Evolutionary conservation across 37 sponge, comb jelly and placozoan genomes (phyloP), one percentile per base, ranked within the genome.

Genomic region (Aplysina aerophoba): DNA sequence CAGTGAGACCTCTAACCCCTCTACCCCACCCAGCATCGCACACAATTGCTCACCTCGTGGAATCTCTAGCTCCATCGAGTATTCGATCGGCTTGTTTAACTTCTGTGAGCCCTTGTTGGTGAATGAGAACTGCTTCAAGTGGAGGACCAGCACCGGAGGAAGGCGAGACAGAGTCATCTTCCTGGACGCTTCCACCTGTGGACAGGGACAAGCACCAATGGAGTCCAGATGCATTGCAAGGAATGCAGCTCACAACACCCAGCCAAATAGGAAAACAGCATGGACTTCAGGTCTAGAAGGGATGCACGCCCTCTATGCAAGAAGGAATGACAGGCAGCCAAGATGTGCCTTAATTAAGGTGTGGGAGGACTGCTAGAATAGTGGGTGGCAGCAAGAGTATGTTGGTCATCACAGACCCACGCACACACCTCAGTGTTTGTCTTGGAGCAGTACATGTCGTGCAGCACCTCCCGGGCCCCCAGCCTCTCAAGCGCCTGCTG

Each of bases 81-180:
- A 95, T 17, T 38, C 30, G 37, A 95, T 68, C 22, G 56, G 88
- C 80, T 94, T 97, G n/a, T 35, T n/a, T 11, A 97, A 66, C 81
- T 97, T 97, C 86, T 94, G 95, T 0, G 88, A 92, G 0, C 88
- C 92, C 3, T 84, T 83, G 31, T 79, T 39, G 77, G 93, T 81
- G 82, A 87, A 99, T 15, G 87, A 35, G 79, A 99, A 99, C 81
- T 97, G 86, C 85, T 99, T 99, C 60, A 99, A 67, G 39, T 99
- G 99, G 27, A 99, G 90, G 33, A 99, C 82, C 28, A 99, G 87
- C 12, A 99, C 87, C 0, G 92, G 84, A 15, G 97, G 97, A 1
- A 97, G 87, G 4, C 80, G 93, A 30, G 91, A 86, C 31, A 97
- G 80, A 36, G 91, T 83, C 30, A 86, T 82, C 33, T 87, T 85